Conservation (phyloP, 2,888 invertebrate genomes). For the Venusia cambrica region DNA sequence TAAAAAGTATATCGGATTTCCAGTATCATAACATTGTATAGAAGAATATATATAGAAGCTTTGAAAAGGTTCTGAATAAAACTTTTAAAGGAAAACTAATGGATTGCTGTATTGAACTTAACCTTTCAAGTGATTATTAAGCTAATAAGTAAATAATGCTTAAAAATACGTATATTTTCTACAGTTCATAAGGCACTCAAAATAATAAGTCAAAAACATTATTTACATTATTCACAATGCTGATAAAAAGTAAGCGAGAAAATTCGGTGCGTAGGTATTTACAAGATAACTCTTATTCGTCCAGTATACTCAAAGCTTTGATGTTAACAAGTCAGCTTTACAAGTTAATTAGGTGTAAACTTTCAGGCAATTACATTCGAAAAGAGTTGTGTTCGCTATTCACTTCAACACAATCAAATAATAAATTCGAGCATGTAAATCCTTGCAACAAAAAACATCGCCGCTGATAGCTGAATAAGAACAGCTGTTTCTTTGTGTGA, state of each 20-base stretch:
- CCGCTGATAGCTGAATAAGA: not conserved
- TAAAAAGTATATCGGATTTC: conserved; percentile 25
- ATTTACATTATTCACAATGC: too few relatives aligned
- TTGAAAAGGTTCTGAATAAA: conserved; percentile 21
- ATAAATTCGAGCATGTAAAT: conserved; percentile 9
- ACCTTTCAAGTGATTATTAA: conserved; percentile 7
- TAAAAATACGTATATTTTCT: too few relatives aligned
- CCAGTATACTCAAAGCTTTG: conserved; percentile 9
- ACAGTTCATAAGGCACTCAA: too few relatives aligned
- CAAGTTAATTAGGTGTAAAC: conserved; percentile 16
- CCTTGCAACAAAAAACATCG: conserved; percentile 8
- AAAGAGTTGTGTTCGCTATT: conserved; percentile 13
- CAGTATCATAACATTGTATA: conserved; percentile 30
- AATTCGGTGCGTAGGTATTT: not conserved
- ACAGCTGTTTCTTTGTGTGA: too few relatives aligned
- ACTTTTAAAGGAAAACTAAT: conserved; percentile 20
- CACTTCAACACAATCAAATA: conserved; percentile 13
- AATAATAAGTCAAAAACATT: too few relatives aligned
- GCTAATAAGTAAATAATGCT: conserved; percentile 5
- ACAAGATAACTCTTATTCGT: conserved; percentile 7
- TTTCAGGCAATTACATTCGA: conserved; percentile 13
- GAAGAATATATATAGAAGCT: conserved; percentile 25
- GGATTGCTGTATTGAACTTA: conserved; percentile 13
- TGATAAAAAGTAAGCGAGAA: too few relatives aligned
- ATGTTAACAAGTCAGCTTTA: conserved; percentile 8